These are phyloP conservation scores for Fulica atra DNA, from an alignment of 2,113 vertebrate genomes.

Conservation along the genomic window DNA sequence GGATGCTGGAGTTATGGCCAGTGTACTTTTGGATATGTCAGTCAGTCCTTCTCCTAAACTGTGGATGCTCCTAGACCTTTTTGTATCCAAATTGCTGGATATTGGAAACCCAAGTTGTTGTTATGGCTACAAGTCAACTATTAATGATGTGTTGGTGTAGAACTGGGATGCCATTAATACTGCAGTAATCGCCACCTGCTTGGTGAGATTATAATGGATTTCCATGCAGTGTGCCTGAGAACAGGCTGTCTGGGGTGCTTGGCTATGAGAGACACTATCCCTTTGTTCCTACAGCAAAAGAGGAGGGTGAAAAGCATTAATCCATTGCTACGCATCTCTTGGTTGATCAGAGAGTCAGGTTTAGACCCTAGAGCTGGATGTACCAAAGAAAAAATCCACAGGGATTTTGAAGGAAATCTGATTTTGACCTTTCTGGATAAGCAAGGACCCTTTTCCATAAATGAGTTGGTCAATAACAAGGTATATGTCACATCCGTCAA, in stretches of 20 bases:
- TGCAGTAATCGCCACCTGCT: neutral
- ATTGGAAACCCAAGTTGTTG: neutral
- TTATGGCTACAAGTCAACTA: neutral
- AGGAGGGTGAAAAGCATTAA: neutral
- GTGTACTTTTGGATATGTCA: neutral
- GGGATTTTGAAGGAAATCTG: slow-evolving; percentile 2
- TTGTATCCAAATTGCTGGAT: neutral
- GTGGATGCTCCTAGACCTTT: neutral
- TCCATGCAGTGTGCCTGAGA: neutral
- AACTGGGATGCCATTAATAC: neutral
- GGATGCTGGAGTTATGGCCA: neutral
- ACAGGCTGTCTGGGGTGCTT: neutral
- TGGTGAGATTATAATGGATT: neutral
- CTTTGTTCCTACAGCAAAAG: neutral
- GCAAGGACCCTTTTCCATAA: neutral
- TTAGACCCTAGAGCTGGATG: neutral
- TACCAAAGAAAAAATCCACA: neutral
- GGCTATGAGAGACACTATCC: neutral
- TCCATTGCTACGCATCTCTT: neutral
- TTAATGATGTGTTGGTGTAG: neutral
- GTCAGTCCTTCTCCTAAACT: neutral
- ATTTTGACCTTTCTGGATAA: slow-evolving; percentile 10
- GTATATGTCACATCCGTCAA: neutral
- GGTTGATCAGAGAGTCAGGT: neutral
- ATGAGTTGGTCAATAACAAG: slow-evolving; percentile 10